These are phyloP conservation scores for Drosophila athabasca DNA, from an alignment of 1,140 invertebrate genomes.

Conservation along the genomic window DNA sequence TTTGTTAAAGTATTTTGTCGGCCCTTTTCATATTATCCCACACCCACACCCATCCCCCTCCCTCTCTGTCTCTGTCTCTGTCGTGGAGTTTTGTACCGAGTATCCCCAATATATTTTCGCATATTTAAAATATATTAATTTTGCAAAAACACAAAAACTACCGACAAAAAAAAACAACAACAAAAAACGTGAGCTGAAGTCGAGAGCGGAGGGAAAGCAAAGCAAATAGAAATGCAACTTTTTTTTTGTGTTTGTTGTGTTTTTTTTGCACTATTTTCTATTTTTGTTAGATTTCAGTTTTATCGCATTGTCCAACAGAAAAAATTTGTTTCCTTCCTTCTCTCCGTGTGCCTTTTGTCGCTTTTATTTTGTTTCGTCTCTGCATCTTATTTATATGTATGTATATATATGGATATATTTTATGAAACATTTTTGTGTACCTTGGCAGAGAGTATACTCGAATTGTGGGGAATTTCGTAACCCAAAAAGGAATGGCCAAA, in stretches of 20 bases:
- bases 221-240: slow-evolving; percentile 6
- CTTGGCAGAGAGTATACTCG: too few species aligned
- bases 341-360: neutral
- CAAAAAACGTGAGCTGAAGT: slow-evolving; percentile 13
- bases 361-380: slow-evolving; percentile 1
- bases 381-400: neutral
- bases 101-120: slow-evolving; percentile 36
- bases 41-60: neutral
- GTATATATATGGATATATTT: slow-evolving; percentile 9
- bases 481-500: too few species aligned
- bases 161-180: neutral
- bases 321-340: neutral
- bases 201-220: neutral
- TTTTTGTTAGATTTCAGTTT: slow-evolving; percentile 37
- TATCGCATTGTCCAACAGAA: slow-evolving; percentile 18
- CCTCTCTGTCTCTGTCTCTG: neutral
- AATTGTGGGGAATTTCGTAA: too few species aligned
- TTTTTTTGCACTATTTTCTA: slow-evolving; percentile 2
- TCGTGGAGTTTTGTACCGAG: neutral
- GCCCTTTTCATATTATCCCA: slow-evolving; percentile 38
- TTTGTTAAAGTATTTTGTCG: slow-evolving; percentile 69
- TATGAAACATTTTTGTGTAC: slow-evolving; percentile 8
- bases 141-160: slow-evolving; percentile 7
- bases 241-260: slow-evolving; percentile 5
- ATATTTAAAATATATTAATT: slow-evolving; percentile 61